Conservation (phyloP, 2,888 invertebrate species). For the Chalcosyrphus nemorum region DNA sequence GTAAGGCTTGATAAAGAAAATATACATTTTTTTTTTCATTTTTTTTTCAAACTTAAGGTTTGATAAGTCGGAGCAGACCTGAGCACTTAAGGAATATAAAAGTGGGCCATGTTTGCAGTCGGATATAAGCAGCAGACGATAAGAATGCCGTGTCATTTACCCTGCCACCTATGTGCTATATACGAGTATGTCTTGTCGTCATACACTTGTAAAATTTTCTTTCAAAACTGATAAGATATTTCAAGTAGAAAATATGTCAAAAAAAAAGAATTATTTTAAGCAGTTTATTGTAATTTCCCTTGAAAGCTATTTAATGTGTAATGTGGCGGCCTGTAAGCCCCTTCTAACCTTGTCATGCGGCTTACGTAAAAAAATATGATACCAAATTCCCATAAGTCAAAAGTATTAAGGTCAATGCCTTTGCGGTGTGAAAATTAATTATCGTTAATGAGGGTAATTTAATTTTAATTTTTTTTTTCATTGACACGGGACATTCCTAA, state of each 20-base stretch:
- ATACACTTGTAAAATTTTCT: slow-evolving; percentile 13
- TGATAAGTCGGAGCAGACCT: slow-evolving; percentile 23
- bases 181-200: not conserved
- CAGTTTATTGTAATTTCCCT: slow-evolving; percentile 7
- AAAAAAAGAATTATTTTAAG: not conserved
- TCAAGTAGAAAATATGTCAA: not conserved
- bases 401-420: slow-evolving; percentile 14
- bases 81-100: slow-evolving; percentile 6
- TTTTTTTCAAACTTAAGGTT: not conserved
- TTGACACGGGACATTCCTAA: too few species aligned
- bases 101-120: slow-evolving; percentile 57
- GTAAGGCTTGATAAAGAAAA: slow-evolving; percentile 31
- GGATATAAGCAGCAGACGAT: slow-evolving; percentile 23
- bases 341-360: slow-evolving; percentile 5
- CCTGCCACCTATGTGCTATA: not conserved
- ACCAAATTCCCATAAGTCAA: not conserved
- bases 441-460: not conserved
- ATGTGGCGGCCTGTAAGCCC: not conserved
- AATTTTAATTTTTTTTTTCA: not conserved
- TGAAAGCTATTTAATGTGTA: slow-evolving; percentile 1
- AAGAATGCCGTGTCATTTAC: slow-evolving; percentile 33
- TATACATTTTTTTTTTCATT: slow-evolving; percentile 15
- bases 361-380: not conserved
- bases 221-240: not conserved
- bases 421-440: not conserved